Base-by-base conservation (phyloP, 1,140 invertebrate genomes). In the Papilio glaucus region DNA sequence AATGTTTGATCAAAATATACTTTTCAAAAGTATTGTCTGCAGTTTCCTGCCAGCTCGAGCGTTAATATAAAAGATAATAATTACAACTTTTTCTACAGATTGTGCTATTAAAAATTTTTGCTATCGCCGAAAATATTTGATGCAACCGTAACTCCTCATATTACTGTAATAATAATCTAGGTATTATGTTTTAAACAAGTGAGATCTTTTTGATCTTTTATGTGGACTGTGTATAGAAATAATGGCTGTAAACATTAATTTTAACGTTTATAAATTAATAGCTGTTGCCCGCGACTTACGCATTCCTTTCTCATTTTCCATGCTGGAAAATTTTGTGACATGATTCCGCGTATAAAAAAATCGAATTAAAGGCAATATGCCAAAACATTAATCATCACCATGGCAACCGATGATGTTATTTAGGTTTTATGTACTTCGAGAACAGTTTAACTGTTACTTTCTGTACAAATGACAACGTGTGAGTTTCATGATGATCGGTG, bases 1-100 rank as follows among this genome's bases (percentile, higher is more conserved):
- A 69, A 69, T 68, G 67, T 69, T 69, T 69, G 67, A 69, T 69
- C 42, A 53, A 69, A 69, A 69, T 69, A 53, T 69, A 49, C 67
- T 49, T 69, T 67, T 53, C 42, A 45, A 10, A 69, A 69, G 42
- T 69, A 69, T 69, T 69, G 67, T 69, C 67, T 49, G 67, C 65
- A 45, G 42, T 69, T 69, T 69, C 26, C 21, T 69, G 67, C 67
- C 33, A 69, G 33, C 33, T 24, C 41, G 13, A 53, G 67, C 45
- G 45, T 69, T 49, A 68, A 45, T 24, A 68, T 45, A 45, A 68
- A 68, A 68, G 65, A 45, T 68, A 42, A 53, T 53, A 53, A 53
- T 53, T 26, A 53, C 49, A 53, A 53, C 21, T 53, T 53, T 53
- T 65, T 65, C 33, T 68, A 45, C 41, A 39, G 65, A 41, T 42